phyloP scores from a whole-genome alignment of 2,888 invertebrate genomes.

The Melangyna quadrimaculata region DNA sequence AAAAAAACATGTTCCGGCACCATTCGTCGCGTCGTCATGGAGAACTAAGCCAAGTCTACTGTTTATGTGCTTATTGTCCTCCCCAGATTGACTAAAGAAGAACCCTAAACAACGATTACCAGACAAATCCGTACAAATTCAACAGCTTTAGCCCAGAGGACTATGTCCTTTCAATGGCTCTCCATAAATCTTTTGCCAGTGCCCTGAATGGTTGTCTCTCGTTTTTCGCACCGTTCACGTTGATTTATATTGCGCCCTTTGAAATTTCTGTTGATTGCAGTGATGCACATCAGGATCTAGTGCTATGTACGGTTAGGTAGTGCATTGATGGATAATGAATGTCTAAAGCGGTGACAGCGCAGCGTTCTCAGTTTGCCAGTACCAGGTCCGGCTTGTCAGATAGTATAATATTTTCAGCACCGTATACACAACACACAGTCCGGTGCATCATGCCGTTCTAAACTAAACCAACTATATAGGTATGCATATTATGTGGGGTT shows the following conservation, averaged over 20 bases:
- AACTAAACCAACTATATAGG: background rate
- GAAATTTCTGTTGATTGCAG: constrained; percentile 60
- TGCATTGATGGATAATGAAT: constrained; percentile 67
- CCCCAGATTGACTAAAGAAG: background rate
- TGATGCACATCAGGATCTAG: constrained; percentile 54
- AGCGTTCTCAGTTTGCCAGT: constrained; percentile 20
- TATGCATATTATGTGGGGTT: background rate
- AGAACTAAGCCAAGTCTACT: background rate
- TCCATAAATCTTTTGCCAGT: constrained; percentile 43
- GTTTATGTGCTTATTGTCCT: background rate
- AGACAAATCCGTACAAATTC: constrained; percentile 38
- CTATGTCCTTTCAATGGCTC: constrained; percentile 18
- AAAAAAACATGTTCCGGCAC: background rate
- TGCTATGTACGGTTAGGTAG: constrained; percentile 35
- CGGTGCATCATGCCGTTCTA: background rate
- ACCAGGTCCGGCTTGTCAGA: constrained; percentile 5
- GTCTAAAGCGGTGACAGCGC: constrained; percentile 47
- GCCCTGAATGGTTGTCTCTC: constrained; percentile 29
- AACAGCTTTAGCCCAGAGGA: constrained; percentile 26
- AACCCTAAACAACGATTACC: constrained; percentile 17
- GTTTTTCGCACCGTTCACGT: constrained; percentile 60
- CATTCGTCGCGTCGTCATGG: no score
- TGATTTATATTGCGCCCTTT: constrained; percentile 49
- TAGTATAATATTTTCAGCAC: constrained; percentile 28
- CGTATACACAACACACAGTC: background rate